A percentile compares a stretch with the other conserved stretches of the same genome.
These are phyloP conservation scores for Sinocyclocheilus rhinocerous DNA, from an alignment of 2,113 vertebrate genomes.

Conservation along the genomic window DNA sequence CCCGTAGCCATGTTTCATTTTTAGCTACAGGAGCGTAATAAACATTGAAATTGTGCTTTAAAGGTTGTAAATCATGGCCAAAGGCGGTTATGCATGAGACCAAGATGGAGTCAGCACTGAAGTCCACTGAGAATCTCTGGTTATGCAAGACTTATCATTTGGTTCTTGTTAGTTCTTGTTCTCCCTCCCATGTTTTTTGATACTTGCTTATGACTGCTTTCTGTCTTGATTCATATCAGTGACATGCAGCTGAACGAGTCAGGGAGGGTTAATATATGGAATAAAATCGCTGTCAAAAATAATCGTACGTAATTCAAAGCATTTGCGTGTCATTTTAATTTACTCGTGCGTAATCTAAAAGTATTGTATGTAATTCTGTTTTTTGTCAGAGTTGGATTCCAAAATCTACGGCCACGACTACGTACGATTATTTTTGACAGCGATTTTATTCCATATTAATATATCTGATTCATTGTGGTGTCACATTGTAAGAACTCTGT, in stretches of 20 bases:
- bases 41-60: background rate
- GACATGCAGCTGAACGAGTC: background rate
- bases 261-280: background rate
- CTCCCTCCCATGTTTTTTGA: background rate
- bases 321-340: too few relatives aligned
- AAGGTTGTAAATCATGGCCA: background rate
- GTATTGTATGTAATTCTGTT: too few relatives aligned
- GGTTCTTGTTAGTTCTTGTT: background rate
- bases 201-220: background rate
- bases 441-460: too few relatives aligned
- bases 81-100: background rate
- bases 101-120: background rate
- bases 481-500: background rate
- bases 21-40: background rate
- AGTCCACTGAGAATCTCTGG: background rate
- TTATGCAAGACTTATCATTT: conserved; percentile 1
- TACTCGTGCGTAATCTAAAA: too few relatives aligned
- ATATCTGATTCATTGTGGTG: background rate
- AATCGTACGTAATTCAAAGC: too few relatives aligned
- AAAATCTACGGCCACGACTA: too few relatives aligned
- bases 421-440: too few relatives aligned
- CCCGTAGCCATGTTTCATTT: background rate
- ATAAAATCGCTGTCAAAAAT: too few relatives aligned
- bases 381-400: too few relatives aligned
- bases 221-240: background rate